Percentiles rank a stretch among this genome's conserved stretches.
Conservation (phyloP, 2,888 invertebrate genomes). For the Icerya purchasi region DNA sequence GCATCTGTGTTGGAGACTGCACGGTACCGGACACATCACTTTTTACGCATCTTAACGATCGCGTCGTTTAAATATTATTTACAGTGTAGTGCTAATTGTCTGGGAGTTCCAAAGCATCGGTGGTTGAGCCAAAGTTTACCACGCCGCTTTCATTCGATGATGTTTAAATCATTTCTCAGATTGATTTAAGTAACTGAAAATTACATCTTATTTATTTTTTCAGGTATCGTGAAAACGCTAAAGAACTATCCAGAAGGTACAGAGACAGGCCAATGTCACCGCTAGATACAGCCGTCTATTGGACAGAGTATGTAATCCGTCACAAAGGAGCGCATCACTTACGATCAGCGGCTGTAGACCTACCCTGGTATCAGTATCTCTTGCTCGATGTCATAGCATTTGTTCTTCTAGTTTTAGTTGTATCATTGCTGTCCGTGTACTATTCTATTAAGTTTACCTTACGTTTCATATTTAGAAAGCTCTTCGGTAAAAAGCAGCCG, state of each 20-base stretch:
- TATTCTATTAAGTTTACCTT: background rate
- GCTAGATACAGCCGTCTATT: slow-evolving; percentile 37
- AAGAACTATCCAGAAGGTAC: slow-evolving; percentile 16
- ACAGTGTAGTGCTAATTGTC: too few species aligned
- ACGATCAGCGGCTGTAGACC: slow-evolving; percentile 18
- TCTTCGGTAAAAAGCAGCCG: too few species aligned
- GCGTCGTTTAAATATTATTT: too few species aligned
- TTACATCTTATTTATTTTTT: slow-evolving; percentile 4
- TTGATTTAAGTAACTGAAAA: too few species aligned
- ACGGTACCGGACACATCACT: too few species aligned
- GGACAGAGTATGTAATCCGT: slow-evolving; percentile 39
- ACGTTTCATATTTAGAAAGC: too few species aligned
- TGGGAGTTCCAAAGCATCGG: too few species aligned
- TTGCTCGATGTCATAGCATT: slow-evolving; percentile 19
- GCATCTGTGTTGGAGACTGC: too few species aligned
- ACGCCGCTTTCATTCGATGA: too few species aligned
- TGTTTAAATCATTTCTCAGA: too few species aligned
- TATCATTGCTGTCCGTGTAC: background rate
- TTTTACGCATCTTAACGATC: too few species aligned
- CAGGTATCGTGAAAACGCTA: slow-evolving; percentile 18
- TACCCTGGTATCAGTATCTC: slow-evolving; percentile 20
- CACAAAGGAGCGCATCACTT: slow-evolving; percentile 28
- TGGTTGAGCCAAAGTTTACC: too few species aligned
- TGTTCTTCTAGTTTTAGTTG: background rate
- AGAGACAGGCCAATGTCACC: slow-evolving; percentile 35